Evolutionary conservation across 2,797 vertebrate genomes (phyloP).

Genomic region (Mormyrops boulengeri): DNA sequence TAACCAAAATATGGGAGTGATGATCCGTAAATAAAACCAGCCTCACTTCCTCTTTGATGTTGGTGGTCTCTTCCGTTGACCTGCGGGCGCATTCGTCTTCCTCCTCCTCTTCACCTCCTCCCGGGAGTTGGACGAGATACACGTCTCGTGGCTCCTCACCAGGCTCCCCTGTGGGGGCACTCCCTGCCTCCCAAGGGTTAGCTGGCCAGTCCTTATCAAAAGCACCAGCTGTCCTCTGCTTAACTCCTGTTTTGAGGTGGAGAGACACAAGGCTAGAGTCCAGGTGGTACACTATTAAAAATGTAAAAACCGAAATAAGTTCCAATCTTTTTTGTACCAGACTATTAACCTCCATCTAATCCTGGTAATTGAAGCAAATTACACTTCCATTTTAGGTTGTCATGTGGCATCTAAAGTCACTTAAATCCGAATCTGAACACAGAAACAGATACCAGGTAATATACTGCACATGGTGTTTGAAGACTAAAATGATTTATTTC

Average conservation of each 20-base stretch:
- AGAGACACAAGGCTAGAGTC: background rate
- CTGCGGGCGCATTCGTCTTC: conserved; percentile 59
- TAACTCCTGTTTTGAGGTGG: conserved; percentile 57
- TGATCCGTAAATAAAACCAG: background rate
- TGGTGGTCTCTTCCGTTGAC: conserved; percentile 59
- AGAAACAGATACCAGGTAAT: background rate
- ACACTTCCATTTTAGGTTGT: background rate
- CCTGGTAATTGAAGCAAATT: background rate
- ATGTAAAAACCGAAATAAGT: background rate
- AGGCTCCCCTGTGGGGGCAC: conserved; percentile 46
- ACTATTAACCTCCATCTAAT: background rate
- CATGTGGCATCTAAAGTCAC: background rate
- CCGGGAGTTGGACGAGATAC: conserved; percentile 62
- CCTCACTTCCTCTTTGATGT: conserved; percentile 69
- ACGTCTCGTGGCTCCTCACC: conserved; percentile 63
- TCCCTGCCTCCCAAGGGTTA: conserved; percentile 60
- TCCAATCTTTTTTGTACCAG: background rate
- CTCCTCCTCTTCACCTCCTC: conserved; percentile 55
- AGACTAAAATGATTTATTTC: background rate
- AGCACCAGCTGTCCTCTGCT: conserved; percentile 56
- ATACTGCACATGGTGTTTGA: background rate
- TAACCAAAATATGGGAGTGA: background rate
- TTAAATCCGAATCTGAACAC: background rate
- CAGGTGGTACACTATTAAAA: background rate
- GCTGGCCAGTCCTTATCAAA: conserved; percentile 57